Percentiles rank a stretch among this genome's conserved stretches.
phyloP scores from a whole-genome alignment of 2,113 vertebrate species.

The Nyctereutes procyonoides region DNA sequence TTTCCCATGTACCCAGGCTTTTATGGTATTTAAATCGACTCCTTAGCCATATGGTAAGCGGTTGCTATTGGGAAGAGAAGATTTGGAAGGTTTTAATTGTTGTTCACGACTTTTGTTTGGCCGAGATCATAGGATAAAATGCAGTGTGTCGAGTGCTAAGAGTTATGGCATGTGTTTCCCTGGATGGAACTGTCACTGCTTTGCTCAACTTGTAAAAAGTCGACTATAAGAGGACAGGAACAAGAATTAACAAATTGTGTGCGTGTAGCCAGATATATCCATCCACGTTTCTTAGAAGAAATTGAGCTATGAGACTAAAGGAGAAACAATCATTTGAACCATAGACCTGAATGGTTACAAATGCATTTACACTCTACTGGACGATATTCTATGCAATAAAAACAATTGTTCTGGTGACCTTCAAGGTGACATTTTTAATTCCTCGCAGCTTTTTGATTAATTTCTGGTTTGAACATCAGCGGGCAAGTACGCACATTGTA shows the following conservation, averaged over 20 bases:
- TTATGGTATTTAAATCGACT: not conserved
- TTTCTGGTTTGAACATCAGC: slow-evolving; percentile 16
- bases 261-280: not conserved
- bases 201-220: not conserved
- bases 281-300: not conserved
- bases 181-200: not conserved
- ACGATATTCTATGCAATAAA: not conserved
- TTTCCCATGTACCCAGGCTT: not conserved
- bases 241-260: not conserved
- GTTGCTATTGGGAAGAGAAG: not conserved
- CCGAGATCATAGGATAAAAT: not conserved
- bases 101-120: not conserved
- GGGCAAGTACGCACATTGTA: not conserved
- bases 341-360: not conserved
- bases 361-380: not conserved
- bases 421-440: slow-evolving; percentile 29
- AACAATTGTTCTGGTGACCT: not conserved
- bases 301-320: not conserved
- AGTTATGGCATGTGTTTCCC: not conserved
- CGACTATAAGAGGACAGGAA: not conserved
- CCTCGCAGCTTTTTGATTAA: not conserved
- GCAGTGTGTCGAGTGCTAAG: not conserved
- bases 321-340: not conserved
- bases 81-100: not conserved
- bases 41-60: not conserved